Conservation (phyloP, 1,140 invertebrate species). For the Homalodisca vitripennis region DNA sequence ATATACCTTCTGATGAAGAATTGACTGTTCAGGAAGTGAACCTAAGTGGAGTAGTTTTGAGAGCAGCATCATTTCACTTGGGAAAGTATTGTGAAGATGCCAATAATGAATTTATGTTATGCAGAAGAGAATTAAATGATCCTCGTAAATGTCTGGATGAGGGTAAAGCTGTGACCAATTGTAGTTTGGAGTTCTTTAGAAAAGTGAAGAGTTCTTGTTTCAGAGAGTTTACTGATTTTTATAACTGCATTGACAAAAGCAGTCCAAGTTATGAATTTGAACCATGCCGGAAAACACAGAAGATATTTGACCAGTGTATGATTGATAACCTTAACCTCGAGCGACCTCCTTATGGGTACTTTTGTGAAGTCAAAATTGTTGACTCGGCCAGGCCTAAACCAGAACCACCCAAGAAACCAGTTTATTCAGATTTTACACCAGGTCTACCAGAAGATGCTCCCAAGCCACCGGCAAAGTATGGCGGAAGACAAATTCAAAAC, state of each 20-base stretch:
- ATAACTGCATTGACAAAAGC: conserved; percentile 82
- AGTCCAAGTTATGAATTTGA: conserved; percentile 61
- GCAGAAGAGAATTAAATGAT: conserved; percentile 78
- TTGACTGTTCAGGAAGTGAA: conserved; percentile 83
- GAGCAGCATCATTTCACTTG: conserved; percentile 82
- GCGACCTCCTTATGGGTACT: conserved; percentile 85
- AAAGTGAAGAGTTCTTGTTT: conserved; percentile 83
- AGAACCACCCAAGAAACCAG: neutral
- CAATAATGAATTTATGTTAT: conserved; percentile 96
- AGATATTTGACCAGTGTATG: conserved; percentile 82
- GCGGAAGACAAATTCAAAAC: neutral
- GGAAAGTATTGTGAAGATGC: conserved; percentile 87
- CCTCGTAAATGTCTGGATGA: conserved; percentile 89
- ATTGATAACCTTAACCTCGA: conserved; percentile 80
- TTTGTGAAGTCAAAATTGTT: conserved; percentile 73
- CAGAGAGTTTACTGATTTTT: conserved; percentile 82
- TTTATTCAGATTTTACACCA: neutral
- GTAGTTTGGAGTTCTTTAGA: conserved; percentile 86
- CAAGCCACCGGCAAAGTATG: neutral
- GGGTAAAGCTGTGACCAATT: conserved; percentile 89
- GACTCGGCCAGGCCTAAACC: conserved; percentile 58
- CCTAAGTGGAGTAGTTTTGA: conserved; percentile 74
- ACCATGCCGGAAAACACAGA: conserved; percentile 81
- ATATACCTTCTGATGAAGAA: conserved; percentile 83
- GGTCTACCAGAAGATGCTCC: neutral